Evolutionary conservation across 2,113 vertebrate species (phyloP), one percentile per base, ranked within the genome.

Genomic region (Cyanoliseus patagonus): DNA sequence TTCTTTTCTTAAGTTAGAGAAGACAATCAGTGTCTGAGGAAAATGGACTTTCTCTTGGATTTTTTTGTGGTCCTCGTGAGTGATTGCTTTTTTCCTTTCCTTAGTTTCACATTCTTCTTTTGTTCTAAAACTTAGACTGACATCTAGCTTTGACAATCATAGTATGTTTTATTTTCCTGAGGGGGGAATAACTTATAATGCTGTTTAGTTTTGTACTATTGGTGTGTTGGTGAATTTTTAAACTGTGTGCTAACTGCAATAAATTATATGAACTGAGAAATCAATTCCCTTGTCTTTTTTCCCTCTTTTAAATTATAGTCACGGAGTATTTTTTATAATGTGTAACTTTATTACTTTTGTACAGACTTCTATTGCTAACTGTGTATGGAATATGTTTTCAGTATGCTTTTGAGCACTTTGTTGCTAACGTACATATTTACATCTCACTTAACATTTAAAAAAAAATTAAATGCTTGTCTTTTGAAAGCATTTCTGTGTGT

Each of bases 181-280:
- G 98, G 98, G 99, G 99, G 99, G 99, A 99, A 99, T 99, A 99
- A 99, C 99, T 99, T 99, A 98, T 99, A 99, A 99, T 98, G 99
- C 99, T 99, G 99, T 99, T 99, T 99, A 99, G 99, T 99, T 99
- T 99, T 99, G 99, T 99, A 99, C 99, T 99, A 99, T 99, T 99
- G 99, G 99, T 99, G 99, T 99, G 99, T 99, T 99, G 99, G 99
- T 99, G 99, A 99, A 99, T 99, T 99, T 99, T 99, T 99, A 99
- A 99, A 99, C 99, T 99, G 99, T 99, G 99, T 99, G 99, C 99
- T 99, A 99, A 99, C 98, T 99, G 99, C 99, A 99, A 99, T 99
- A 99, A 99, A 99, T 99, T 99, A 99, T 99, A 99, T 99, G 99
- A 99, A 99, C 98, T 97, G 97, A 97, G 97, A 97, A 97, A 97